Evolutionary conservation across 2,888 invertebrate species (phyloP), one percentile per base, ranked within the genome.

Genomic region (Lasius fuliginosus): DNA sequence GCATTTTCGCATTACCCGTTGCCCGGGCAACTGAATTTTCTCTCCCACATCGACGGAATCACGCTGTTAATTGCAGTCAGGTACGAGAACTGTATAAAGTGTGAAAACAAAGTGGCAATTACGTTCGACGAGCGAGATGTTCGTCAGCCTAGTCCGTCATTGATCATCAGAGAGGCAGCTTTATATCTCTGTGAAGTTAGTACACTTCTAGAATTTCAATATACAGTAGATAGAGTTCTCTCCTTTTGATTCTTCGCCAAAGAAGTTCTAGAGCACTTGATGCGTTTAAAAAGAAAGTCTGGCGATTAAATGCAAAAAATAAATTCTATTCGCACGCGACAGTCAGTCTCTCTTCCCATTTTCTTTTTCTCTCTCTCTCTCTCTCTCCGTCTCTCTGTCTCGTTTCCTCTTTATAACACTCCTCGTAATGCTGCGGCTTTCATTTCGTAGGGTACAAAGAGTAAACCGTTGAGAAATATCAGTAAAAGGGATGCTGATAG

Each of bases 101-200:
- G 83, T 82, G 83, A 82, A 76, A 87, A 89, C 85, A 74, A 89
- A 89, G 83, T 89, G 88, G 84, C 89, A 89, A 89, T 89, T 89
- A 89, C 85, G 68, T 69, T n/a, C 76, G 53, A 5, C 71, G 40
- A 56, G 53, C 73, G 40, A 56, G 71, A 77, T 56, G 53, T 56
- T 77, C 74, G 56, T 71, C 77, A 27, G 27, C 27, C 73, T 40
- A 69, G 71, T 68, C n/a, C 56, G 53, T 65, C 77, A 82, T 82
- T 53, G 82, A 77, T 69, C 56, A 56, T 27, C 73, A 36, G 3
- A 36, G 1, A 18, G 36, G 33, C 0, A 33, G 15, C 23, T 76
- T 49, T 46, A 46, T 46, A 46, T 46, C 3, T 12, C 60, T 27
- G 9, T 53, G 2, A 40, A 12, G 18, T 12, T 60, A 15, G 30